A percentile compares a stretch with the other conserved stretches of the same genome.
Evolutionary conservation across 2,113 vertebrate genomes (phyloP).

Genomic region (Amphiprion percula): DNA sequence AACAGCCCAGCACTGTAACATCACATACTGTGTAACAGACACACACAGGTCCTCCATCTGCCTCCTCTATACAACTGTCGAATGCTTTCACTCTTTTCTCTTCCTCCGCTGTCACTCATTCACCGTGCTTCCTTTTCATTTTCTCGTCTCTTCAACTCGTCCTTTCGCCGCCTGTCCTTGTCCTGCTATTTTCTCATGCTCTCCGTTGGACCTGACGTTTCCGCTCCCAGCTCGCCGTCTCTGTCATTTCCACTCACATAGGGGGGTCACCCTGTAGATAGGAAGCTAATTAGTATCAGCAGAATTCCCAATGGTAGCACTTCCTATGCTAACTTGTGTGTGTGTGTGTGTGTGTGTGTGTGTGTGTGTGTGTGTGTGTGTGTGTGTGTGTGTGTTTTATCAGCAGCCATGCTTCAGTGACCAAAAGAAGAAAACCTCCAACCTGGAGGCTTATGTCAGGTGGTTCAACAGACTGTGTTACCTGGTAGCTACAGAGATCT

Average conservation of each 20-base stretch:
- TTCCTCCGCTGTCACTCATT: neutral
- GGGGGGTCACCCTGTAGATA: slow-evolving; percentile 45
- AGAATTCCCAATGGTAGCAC: slow-evolving; percentile 25
- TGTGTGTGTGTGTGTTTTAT: slow-evolving; percentile 10
- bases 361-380: neutral
- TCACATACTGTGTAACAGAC: slow-evolving; percentile 8
- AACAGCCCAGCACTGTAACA: neutral
- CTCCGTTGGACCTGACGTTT: slow-evolving; percentile 41
- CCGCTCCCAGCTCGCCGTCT: slow-evolving; percentile 16
- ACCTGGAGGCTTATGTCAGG: slow-evolving; percentile 95
- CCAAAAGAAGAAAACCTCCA: slow-evolving; percentile 91
- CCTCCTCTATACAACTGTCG: neutral
- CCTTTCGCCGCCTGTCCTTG: neutral
- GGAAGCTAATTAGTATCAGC: slow-evolving; percentile 63
- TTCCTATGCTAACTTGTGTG: slow-evolving; percentile 10
- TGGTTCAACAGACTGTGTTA: slow-evolving; percentile 99
- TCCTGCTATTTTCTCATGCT: neutral
- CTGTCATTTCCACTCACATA: slow-evolving; percentile 44
- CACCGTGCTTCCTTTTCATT: neutral
- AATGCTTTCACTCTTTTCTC: neutral
- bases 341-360: slow-evolving; percentile 1
- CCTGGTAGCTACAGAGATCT: slow-evolving; percentile 97
- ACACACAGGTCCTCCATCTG: neutral
- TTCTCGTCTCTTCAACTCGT: slow-evolving; percentile 2
- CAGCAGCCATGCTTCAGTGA: slow-evolving; percentile 89